Evolutionary conservation across 2,888 invertebrate species (phyloP), one percentile per base, ranked within the genome.

Genomic region (Microdon myrmicae): DNA sequence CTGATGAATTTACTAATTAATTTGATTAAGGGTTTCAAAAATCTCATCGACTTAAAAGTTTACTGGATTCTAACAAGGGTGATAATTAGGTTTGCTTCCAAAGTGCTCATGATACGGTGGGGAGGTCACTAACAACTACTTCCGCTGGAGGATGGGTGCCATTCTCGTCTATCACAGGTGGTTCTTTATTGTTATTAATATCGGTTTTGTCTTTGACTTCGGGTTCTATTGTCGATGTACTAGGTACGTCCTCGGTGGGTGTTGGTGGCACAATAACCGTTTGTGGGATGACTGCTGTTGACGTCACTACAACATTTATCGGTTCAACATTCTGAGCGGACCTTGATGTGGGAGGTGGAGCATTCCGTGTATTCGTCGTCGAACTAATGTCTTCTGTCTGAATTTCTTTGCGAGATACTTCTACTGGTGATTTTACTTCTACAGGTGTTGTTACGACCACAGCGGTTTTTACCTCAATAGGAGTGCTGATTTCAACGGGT

Each of bases 101-200:
- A 3, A 19, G 8, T 12, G 35, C 20, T 19, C 37, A 19, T 3
- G 39, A n/a, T 9, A 9, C 35, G 3, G 22, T 13, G 4, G 14
- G 17, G 13, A 43, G 16, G 28, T 23, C 41, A 22, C 55, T 8
- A 32, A 19, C 19, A 17, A 31, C 29, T 13, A 47, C 22, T 8
- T 61, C 55, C 4, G 60, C 13, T 16, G 44, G 34, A 20, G 70
- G 68, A 51, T 71, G 53, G 12, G 72, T 37, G 6, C 71, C 71
- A 14, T 37, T 28, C 9, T 1, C 12, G 38, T 29, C 25, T 44
- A 31, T 51, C 45, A 43, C 53, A 48, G 37, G 38, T 28, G 45
- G 51, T 19, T 64, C 31, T n/a, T 58, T 58, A 23, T 68, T 68
- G 19, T 67, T 67, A 25, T 69, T 69, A 9, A 67, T 45, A 37